Conservation (phyloP, 37 sponge, comb jelly and placozoan species). For the Ephydatia muelleri region DNA sequence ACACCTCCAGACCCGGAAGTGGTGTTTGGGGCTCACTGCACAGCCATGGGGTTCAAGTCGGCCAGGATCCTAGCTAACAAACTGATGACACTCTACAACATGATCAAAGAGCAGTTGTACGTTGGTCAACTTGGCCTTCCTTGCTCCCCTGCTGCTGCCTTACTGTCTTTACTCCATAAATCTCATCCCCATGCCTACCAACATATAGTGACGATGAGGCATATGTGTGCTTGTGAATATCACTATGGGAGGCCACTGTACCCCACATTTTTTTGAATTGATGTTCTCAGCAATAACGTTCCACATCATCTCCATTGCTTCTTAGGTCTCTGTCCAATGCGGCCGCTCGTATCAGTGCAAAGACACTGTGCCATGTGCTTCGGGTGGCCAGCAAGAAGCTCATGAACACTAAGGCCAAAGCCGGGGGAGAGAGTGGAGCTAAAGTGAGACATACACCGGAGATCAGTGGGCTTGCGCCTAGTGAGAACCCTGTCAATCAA, state of each 20-base stretch:
- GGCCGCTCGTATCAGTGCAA: constrained; percentile 21
- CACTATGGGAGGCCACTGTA: neutral
- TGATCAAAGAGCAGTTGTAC: constrained; percentile 78
- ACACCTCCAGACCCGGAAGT: constrained; percentile 52
- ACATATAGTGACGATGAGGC: too few species aligned
- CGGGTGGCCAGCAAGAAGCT: constrained; percentile 19
- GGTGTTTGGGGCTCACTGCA: constrained; percentile 40
- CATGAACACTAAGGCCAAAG: neutral
- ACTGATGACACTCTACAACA: constrained; percentile 59
- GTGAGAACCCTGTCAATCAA: neutral
- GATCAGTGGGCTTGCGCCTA: neutral
- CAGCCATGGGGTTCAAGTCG: constrained; percentile 62
- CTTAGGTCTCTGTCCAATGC: constrained; percentile 12
- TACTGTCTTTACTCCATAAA: too few species aligned
- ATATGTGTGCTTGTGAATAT: neutral
- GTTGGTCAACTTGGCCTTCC: neutral
- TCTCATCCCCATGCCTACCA: too few species aligned
- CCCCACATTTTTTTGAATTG: neutral
- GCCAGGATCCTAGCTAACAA: constrained; percentile 60
- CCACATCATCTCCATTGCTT: neutral
- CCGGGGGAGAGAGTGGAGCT: too few species aligned
- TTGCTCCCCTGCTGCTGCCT: too few species aligned
- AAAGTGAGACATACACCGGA: too few species aligned
- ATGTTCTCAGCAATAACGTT: neutral
- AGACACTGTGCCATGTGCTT: constrained; percentile 15